Evolutionary conservation across 30 jellyfish, hydroid and myxozoan genomes (phyloP), one percentile per base, ranked within the genome.

Genomic region (Pelagia noctiluca): DNA sequence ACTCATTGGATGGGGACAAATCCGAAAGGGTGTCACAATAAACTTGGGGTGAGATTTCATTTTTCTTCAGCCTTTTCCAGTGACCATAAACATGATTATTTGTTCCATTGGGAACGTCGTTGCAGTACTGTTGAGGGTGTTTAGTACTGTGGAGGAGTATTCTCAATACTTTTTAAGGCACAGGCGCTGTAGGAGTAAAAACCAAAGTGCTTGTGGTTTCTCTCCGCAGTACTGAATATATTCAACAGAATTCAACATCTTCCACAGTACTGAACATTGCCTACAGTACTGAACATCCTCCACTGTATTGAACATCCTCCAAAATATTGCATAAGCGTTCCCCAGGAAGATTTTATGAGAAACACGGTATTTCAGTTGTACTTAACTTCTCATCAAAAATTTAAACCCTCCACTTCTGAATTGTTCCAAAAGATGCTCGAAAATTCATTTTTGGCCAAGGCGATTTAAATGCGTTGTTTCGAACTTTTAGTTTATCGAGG

Each of bases 1-100:
- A 83, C 90, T 95, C 53, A 95, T 95, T 82, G 99, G 99, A 1
- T 95, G 99, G 99, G 99, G 99, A 62, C 97, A 95, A 63, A 95
- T 95, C 75, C 95, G 99, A 28, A 96, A 96, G 35, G 99, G 99
- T 29, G 97, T 86, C 19, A 95, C 97, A 35, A 91, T 91, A 76
- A 89, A 65, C 62, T 47, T 91, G 35, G 96, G 96, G 92, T 88
- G 38, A 47, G 84, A 21, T 3, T 37, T 29, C 0, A 0, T 2
- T 19, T 71, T 3, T 34, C 29, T 64, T 12, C 16, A 25, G 32
- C 22, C 50, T 2, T 10, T 12, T 64, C 54, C 32, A 24, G 32
- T n/a, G n/a, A n/a, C n/a, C n/a, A n/a, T n/a, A n/a, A n/a, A n/a
- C n/a, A n/a, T n/a, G n/a, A n/a, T n/a, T n/a, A n/a, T n/a, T n/a